phyloP scores from a whole-genome alignment of 2,113 vertebrate genomes.

The Ariopsis seemanni region DNA sequence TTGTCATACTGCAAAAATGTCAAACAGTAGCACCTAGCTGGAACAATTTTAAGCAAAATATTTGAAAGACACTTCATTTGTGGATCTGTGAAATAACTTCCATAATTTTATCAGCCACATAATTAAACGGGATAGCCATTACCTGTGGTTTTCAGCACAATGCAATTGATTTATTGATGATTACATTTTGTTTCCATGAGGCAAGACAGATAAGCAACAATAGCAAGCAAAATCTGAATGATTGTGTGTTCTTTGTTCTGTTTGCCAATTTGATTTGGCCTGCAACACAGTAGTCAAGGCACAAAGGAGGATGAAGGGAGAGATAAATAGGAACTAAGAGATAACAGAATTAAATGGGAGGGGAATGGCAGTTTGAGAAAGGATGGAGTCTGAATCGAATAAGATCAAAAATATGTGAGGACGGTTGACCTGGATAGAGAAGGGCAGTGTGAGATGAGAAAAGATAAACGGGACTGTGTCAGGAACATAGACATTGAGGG shows the following conservation, averaged over 20 bases:
- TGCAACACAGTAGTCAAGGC: neutral
- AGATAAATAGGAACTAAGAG: neutral
- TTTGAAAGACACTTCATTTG: neutral
- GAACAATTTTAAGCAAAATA: neutral
- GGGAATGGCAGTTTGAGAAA: neutral
- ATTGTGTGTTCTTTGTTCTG: neutral
- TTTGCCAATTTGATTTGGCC: neutral
- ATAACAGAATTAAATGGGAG: neutral
- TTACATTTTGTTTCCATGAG: neutral
- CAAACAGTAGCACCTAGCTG: neutral
- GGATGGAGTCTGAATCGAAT: neutral
- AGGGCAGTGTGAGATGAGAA: conserved; percentile 13
- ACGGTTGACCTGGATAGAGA: neutral
- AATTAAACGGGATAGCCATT: neutral
- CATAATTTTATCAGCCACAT: neutral
- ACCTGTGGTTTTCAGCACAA: neutral
- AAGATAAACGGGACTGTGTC: neutral
- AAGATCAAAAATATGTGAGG: neutral
- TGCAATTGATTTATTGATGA: neutral
- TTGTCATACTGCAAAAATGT: neutral
- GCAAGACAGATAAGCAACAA: neutral
- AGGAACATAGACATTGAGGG: neutral
- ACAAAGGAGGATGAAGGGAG: neutral
- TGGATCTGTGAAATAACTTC: neutral
- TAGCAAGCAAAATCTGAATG: neutral